These are phyloP conservation scores for Hydrotaea cyrtoneurina DNA, from an alignment of 2,888 invertebrate genomes.

Conservation along the genomic window DNA sequence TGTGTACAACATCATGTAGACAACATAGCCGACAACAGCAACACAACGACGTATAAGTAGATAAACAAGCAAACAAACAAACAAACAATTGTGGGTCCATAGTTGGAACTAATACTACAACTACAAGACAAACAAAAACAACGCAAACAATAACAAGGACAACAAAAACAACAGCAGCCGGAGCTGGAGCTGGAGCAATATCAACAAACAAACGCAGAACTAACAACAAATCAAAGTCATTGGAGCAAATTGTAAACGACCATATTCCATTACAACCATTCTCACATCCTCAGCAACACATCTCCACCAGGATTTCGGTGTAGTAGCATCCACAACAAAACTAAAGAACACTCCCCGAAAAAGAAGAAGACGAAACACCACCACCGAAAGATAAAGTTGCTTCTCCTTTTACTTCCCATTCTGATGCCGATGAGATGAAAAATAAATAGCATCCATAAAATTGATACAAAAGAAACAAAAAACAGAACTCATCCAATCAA, in stretches of 20 bases:
- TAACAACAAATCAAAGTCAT: slow-evolving; percentile 69
- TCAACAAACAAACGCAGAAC: slow-evolving; percentile 27
- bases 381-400: not conserved
- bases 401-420: not conserved
- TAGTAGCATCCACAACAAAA: not conserved
- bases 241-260: slow-evolving; percentile 65
- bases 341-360: not conserved
- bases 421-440: slow-evolving; percentile 5
- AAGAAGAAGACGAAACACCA: not conserved
- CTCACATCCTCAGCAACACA: not conserved
- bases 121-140: slow-evolving; percentile 60
- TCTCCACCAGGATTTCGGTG: not conserved
- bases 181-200: too few species aligned
- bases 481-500: not conserved
- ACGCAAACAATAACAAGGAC: slow-evolving; percentile 13
- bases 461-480: slow-evolving; percentile 25
- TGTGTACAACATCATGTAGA: slow-evolving; percentile 22
- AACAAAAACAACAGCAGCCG: not conserved
- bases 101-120: slow-evolving; percentile 53
- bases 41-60: slow-evolving; percentile 54
- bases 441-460: slow-evolving; percentile 17
- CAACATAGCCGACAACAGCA: slow-evolving; percentile 9
- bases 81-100: slow-evolving; percentile 57
- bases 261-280: slow-evolving; percentile 27
- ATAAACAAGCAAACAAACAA: slow-evolving; percentile 61